phyloP scores from a whole-genome alignment of 2,888 invertebrate genomes.

The Ormyrus pomaceus region DNA sequence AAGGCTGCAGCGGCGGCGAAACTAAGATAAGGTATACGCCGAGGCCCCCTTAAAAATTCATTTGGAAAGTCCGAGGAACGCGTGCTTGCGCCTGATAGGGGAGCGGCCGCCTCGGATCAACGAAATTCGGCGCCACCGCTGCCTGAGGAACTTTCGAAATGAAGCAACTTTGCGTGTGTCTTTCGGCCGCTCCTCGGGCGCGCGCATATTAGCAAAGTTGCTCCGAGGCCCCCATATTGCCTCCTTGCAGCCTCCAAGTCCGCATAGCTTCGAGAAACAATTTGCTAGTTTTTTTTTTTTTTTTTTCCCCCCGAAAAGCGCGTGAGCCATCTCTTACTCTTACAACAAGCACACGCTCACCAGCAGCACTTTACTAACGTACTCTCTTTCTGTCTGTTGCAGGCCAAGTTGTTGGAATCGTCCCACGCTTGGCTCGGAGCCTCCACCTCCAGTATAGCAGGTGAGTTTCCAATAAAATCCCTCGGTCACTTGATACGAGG shows the following conservation, averaged over 20 bases:
- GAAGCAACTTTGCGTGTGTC: slow-evolving; percentile 75
- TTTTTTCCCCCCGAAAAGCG: neutral
- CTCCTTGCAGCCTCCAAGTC: slow-evolving; percentile 23
- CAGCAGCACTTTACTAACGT: slow-evolving; percentile 9
- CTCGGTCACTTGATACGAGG: too few relatives aligned
- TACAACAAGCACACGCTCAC: too few relatives aligned
- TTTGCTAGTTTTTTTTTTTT: slow-evolving; percentile 2
- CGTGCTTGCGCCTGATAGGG: slow-evolving; percentile 23
- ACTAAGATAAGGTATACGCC: neutral
- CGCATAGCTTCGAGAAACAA: slow-evolving; percentile 38
- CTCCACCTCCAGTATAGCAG: slow-evolving; percentile 92
- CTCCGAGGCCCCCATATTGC: slow-evolving; percentile 55
- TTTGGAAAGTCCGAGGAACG: slow-evolving; percentile 66
- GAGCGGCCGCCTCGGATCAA: slow-evolving; percentile 44
- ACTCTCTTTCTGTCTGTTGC: slow-evolving; percentile 77
- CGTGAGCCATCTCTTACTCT: neutral
- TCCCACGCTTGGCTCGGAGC: slow-evolving; percentile 95
- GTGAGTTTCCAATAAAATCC: slow-evolving; percentile 80
- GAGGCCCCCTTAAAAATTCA: slow-evolving; percentile 68
- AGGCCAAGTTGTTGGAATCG: slow-evolving; percentile 95
- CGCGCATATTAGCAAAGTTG: slow-evolving; percentile 74
- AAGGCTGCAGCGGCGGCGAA: neutral
- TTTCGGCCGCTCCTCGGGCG: slow-evolving; percentile 66
- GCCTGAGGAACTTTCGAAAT: slow-evolving; percentile 66
- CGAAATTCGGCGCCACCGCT: slow-evolving; percentile 43